Evolutionary conservation across 2,888 invertebrate genomes (phyloP), one percentile per base, ranked within the genome.

Genomic region (Allophyes oxyacanthae): DNA sequence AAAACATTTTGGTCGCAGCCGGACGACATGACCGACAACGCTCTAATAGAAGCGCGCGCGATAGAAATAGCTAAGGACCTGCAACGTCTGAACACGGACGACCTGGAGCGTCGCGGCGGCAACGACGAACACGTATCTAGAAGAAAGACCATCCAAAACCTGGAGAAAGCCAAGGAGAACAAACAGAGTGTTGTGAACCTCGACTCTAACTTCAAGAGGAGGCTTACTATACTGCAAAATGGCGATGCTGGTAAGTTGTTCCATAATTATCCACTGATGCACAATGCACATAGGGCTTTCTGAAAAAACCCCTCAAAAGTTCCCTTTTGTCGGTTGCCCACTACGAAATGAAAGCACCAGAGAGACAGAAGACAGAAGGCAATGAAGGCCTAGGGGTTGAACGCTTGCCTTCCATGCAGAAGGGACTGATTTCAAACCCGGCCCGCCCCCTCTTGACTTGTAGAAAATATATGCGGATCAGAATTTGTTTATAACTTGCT

Each of bases 191-290:
- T 97, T 65, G 97, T 98, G 65, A 99, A 99, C 0, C 92, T 99
- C 50, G 99, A 99, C 86, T 98, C 98, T 14, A 99, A 98, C 14
- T 99, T 99, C 90, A 97, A 98, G 81, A 97, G 98, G 75, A 95
- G 99, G 33, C 97, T 98, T 85, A 96, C 97, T 53, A 97, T 97
- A 82, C 92, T 97, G 81, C 96, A 96, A 68, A 96, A 96, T 43
- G 96, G 96, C 75, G 95, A 95, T 77, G 88, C 95, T 46, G 83
- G 92, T 92, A 63, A 81, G 83, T 36, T 8, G 3, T 11, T 2
- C 11, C 33, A 2, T 7, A 20, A 20, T 20, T 4, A 20, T 20
- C 20, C 20, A 20, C 20, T 20, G 20, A 20, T 20, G 4, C 20
- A 20, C 20, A n/a, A n/a, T n/a, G n/a, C n/a, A n/a, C n/a, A n/a